Conservation (phyloP, 2,888 invertebrate species). For the Campaea margaritaria region DNA sequence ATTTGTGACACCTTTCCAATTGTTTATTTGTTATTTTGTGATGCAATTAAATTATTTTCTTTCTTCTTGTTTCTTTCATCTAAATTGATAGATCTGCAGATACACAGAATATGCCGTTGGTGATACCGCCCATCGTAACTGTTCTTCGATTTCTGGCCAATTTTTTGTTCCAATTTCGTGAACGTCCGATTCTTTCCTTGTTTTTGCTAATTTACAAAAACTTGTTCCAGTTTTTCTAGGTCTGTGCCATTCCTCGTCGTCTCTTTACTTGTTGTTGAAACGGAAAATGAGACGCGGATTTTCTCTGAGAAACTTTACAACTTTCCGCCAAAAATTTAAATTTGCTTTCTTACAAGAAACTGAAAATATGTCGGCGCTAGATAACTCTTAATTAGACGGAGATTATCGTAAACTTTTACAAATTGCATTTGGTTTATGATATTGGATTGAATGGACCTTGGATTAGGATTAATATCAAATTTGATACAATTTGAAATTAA, state of each 20-base stretch:
- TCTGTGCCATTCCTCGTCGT: slow-evolving; percentile 30
- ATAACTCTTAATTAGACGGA: slow-evolving; percentile 23
- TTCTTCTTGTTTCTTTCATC: no score
- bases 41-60: no score
- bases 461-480: neutral
- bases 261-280: slow-evolving; percentile 45
- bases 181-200: no score
- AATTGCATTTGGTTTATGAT: neutral
- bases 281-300: slow-evolving; percentile 50
- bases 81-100: no score
- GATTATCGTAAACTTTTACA: slow-evolving; percentile 18
- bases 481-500: neutral
- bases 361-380: slow-evolving; percentile 13
- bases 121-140: no score
- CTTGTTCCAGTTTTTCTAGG: slow-evolving; percentile 14
- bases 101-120: no score
- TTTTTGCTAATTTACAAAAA: neutral
- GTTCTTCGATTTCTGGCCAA: no score
- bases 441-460: no score
- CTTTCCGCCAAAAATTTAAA: slow-evolving; percentile 30
- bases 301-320: slow-evolving; percentile 47
- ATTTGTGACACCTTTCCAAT: no score
- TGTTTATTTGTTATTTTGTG: no score
- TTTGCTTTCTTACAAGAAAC: slow-evolving; percentile 20
- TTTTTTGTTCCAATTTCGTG: neutral